These are phyloP conservation scores for Microctonus aethiopoides DNA, from an alignment of 2,888 invertebrate species.

Conservation along the genomic window DNA sequence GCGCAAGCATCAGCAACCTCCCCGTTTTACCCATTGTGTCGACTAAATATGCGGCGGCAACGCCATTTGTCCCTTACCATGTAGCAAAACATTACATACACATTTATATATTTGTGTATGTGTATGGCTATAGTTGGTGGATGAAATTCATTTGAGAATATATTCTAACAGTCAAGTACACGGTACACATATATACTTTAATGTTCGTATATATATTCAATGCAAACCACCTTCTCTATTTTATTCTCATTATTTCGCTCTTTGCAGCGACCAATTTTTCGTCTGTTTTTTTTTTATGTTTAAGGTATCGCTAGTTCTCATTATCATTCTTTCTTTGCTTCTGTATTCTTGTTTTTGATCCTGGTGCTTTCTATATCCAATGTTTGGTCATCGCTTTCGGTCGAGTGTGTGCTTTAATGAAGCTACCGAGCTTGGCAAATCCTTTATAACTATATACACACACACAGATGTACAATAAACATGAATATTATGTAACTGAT, in stretches of 20 bases:
- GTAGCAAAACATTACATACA: not conserved
- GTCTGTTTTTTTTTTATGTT: not conserved
- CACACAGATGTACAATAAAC: too few relatives aligned
- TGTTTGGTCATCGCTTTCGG: constrained; percentile 31
- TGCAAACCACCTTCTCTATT: not conserved
- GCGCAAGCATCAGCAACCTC: constrained; percentile 30
- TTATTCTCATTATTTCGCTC: not conserved
- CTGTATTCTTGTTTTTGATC: not conserved
- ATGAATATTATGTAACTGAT: not conserved
- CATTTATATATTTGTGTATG: not conserved
- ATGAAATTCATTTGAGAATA: not conserved
- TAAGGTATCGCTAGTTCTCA: not conserved
- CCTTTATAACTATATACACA: constrained; percentile 37
- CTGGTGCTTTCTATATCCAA: not conserved
- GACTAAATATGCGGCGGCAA: not conserved
- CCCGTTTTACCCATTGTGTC: not conserved
- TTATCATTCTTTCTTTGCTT: not conserved
- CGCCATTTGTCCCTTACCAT: not conserved
- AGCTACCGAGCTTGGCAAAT: constrained; percentile 47
- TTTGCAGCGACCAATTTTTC: not conserved
- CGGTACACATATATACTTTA: not conserved
- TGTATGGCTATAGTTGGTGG: not conserved
- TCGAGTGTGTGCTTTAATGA: constrained; percentile 53
- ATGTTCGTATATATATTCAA: not conserved
- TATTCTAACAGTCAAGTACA: not conserved